A percentile compares a stretch with the other conserved stretches of the same genome.
phyloP scores from a whole-genome alignment of 2,113 vertebrate genomes.

The Silurus asotus region DNA sequence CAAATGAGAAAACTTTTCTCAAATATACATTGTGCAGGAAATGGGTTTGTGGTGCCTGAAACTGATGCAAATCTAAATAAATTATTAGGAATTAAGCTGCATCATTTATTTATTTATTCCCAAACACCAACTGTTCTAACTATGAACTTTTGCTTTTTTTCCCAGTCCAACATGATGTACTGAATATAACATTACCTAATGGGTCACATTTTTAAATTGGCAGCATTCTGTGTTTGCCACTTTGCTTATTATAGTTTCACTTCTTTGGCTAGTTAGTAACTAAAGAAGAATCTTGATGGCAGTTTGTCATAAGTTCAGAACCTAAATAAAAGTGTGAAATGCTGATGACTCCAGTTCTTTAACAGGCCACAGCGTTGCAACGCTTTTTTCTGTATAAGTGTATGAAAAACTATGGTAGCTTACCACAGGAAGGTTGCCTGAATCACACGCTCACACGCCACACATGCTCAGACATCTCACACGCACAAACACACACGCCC shows the following conservation, averaged over 20 bases:
- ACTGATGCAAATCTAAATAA: neutral
- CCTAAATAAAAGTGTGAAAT: conserved; percentile 1
- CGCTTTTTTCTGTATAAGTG: neutral
- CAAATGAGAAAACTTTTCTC: neutral
- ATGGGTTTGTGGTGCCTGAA: neutral
- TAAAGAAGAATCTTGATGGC: no score
- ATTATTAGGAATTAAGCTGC: neutral
- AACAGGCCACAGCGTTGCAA: neutral
- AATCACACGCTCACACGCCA: neutral
- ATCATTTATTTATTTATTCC: no score
- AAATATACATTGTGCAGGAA: conserved; percentile 2
- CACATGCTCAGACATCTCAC: neutral
- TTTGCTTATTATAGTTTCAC: neutral
- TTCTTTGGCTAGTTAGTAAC: neutral
- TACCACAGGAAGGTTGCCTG: neutral
- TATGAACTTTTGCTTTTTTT: neutral
- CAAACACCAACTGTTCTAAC: no score
- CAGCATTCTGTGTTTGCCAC: no score
- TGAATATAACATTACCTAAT: neutral
- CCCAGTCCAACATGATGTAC: neutral
- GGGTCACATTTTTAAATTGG: neutral
- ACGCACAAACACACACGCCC: neutral
- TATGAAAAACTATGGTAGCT: neutral
- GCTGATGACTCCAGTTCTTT: neutral
- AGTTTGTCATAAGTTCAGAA: neutral